phyloP scores from a whole-genome alignment of 2,888 invertebrate species.

The Drosophila demipolita region DNA sequence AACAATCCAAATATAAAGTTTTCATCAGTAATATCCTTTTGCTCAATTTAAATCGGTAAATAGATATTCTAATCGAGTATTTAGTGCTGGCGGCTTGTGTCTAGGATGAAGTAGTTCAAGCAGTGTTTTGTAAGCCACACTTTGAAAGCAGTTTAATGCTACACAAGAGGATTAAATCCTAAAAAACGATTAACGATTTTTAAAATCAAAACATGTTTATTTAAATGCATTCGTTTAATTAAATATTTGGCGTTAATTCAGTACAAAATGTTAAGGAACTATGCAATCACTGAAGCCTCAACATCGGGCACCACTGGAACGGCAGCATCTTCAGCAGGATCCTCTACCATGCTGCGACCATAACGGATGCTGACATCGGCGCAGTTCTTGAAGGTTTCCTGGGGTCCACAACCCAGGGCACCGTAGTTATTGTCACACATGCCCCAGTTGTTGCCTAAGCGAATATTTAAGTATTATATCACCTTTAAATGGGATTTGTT shows the following conservation, averaged over 20 bases:
- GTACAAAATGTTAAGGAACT: slow-evolving; percentile 31
- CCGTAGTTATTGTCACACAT: slow-evolving; percentile 83
- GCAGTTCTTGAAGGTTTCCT: slow-evolving; percentile 86
- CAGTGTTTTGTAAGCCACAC: background rate
- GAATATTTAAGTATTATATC: background rate
- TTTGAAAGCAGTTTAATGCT: background rate
- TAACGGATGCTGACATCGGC: slow-evolving; percentile 84
- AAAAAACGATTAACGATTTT: background rate
- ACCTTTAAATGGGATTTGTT: background rate
- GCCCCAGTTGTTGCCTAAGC: slow-evolving; percentile 86
- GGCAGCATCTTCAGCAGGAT: slow-evolving; percentile 19
- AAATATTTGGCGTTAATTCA: slow-evolving; percentile 34
- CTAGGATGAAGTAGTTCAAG: background rate
- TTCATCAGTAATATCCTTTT: background rate
- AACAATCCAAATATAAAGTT: slow-evolving; percentile 9
- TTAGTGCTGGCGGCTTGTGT: background rate
- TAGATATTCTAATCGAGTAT: background rate
- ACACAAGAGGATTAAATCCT: background rate
- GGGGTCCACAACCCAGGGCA: slow-evolving; percentile 85
- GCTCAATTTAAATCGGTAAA: slow-evolving; percentile 1
- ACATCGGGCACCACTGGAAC: slow-evolving; percentile 15
- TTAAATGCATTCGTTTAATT: slow-evolving; percentile 21
- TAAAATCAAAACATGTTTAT: background rate
- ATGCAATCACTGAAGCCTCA: slow-evolving; percentile 11
- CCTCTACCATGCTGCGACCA: slow-evolving; percentile 58